Evolutionary conservation across 1,140 invertebrate genomes (phyloP).

Genomic region (Drosophila tristis): DNA sequence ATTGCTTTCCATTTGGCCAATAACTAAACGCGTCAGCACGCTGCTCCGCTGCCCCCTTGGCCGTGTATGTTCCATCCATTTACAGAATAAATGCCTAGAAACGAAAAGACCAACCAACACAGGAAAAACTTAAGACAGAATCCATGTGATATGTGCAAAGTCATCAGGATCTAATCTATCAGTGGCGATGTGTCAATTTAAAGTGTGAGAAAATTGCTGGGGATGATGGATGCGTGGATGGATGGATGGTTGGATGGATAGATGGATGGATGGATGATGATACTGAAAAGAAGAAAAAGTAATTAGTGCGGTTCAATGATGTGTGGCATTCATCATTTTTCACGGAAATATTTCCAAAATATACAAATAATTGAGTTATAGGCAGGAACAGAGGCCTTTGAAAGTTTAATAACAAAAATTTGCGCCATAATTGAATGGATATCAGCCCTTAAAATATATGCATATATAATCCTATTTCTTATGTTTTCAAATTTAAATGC

Average conservation of each 20-base stretch:
- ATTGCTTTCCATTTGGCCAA: slow-evolving; percentile 59
- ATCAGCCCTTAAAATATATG: too few relatives aligned
- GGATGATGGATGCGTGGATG: slow-evolving; percentile 48
- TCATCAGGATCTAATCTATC: slow-evolving; percentile 78
- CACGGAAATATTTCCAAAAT: too few relatives aligned
- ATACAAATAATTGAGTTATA: too few relatives aligned
- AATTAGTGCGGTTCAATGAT: slow-evolving; percentile 52
- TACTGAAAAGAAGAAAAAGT: slow-evolving; percentile 36
- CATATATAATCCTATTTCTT: too few relatives aligned
- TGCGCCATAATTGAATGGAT: too few relatives aligned
- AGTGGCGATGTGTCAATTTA: slow-evolving; percentile 75
- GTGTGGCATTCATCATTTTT: slow-evolving; percentile 11
- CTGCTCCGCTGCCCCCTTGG: background rate
- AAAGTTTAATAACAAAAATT: too few relatives aligned
- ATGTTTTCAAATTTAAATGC: too few relatives aligned
- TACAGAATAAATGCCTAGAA: slow-evolving; percentile 21
- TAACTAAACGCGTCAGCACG: background rate
- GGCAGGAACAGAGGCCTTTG: too few relatives aligned
- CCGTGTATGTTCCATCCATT: slow-evolving; percentile 2
- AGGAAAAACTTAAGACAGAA: slow-evolving; percentile 26
- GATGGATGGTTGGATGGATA: slow-evolving; percentile 11
- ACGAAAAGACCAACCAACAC: slow-evolving; percentile 4
- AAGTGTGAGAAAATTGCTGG: slow-evolving; percentile 74
- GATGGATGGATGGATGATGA: slow-evolving; percentile 49
- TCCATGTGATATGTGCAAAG: slow-evolving; percentile 57